Evolutionary conservation across 1,140 invertebrate genomes (phyloP).

Genomic region (Homalodisca vitripennis): DNA sequence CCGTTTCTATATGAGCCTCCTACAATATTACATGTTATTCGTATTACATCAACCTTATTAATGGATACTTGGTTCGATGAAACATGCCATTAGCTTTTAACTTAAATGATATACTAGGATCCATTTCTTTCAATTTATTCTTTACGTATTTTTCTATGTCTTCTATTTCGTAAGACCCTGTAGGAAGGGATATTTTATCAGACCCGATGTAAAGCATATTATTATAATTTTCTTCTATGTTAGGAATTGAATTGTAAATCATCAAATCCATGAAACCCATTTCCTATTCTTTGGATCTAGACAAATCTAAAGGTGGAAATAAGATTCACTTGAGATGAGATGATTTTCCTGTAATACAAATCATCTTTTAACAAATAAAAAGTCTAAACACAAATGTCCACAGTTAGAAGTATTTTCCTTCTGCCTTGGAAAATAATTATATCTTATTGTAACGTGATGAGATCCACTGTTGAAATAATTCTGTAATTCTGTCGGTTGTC

Average conservation of each 20-base stretch:
- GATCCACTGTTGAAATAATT: conserved; percentile 20
- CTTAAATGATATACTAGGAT: not conserved
- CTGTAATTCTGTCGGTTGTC: conserved; percentile 11
- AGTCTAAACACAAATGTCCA: conserved; percentile 28
- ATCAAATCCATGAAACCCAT: conserved; percentile 15
- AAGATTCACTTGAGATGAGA: not conserved
- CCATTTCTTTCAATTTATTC: not conserved
- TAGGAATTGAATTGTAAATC: conserved; percentile 28
- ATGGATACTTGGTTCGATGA: conserved; percentile 28
- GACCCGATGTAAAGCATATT: conserved; percentile 2
- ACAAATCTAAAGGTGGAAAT: conserved; percentile 16
- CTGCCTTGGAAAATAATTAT: conserved; percentile 26
- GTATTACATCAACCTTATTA: conserved; percentile 24
- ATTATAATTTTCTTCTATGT: conserved; percentile 19
- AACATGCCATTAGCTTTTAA: not conserved
- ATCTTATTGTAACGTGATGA: not conserved
- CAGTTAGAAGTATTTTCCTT: conserved; percentile 8
- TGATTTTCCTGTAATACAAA: not conserved
- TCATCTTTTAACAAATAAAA: not conserved
- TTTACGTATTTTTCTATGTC: conserved; percentile 1
- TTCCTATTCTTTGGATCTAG: not conserved
- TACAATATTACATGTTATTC: conserved; percentile 33
- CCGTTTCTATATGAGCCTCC: conserved; percentile 43
- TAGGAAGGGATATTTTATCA: conserved; percentile 2
- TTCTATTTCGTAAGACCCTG: conserved; percentile 24